Evolutionary conservation across 2,113 vertebrate species (phyloP).

Genomic region (Semnornis frantzii): DNA sequence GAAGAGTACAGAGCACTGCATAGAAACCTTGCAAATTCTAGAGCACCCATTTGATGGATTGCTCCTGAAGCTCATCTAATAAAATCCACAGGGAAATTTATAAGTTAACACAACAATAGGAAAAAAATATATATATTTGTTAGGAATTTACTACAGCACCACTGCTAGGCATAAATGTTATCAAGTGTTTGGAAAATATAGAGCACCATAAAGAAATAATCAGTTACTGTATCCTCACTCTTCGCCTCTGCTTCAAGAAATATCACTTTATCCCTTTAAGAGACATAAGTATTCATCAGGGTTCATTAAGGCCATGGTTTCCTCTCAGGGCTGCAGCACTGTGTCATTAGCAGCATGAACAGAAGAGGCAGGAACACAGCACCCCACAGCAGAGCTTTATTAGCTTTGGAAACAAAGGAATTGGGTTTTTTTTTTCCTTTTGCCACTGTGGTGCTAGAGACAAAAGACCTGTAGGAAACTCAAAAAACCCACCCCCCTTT

Average conservation of each 20-base stretch:
- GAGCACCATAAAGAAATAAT: not conserved
- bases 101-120: not conserved
- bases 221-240: not conserved
- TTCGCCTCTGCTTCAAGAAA: not conserved
- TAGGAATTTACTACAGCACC: not conserved
- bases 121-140: not conserved
- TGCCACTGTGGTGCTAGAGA: accelerated
- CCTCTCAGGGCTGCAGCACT: not conserved
- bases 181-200: not conserved
- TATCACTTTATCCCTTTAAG: not conserved
- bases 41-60: not conserved
- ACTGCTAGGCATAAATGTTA: not conserved
- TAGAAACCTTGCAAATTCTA: not conserved
- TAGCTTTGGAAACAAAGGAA: not conserved
- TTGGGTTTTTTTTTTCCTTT: not conserved
- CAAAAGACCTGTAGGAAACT: not conserved
- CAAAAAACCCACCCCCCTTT: not conserved
- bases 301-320: not conserved
- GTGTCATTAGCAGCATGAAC: not conserved
- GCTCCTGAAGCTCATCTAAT: not conserved
- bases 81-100: not conserved
- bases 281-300: not conserved
- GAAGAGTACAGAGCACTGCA: not conserved
- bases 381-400: not conserved
- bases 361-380: not conserved